A percentile compares a stretch with the other conserved stretches of the same genome.
These are phyloP conservation scores for Mythimna lalbum DNA, from an alignment of 2,888 invertebrate genomes.

Conservation along the genomic window DNA sequence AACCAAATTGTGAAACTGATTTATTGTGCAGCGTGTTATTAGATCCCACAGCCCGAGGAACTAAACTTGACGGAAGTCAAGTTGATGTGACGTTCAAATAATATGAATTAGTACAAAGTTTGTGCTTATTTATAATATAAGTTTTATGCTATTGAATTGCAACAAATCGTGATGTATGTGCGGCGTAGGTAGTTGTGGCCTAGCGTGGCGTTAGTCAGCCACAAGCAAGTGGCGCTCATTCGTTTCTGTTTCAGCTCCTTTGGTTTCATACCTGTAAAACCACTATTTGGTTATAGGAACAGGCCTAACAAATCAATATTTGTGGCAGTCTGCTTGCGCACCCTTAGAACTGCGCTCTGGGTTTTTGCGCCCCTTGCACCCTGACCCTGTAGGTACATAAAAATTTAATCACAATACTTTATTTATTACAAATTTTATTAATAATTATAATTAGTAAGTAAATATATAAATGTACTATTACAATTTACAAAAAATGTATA, in stretches of 20 bases:
- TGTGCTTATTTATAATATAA: too few species aligned
- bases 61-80: too few species aligned
- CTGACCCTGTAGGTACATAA: neutral
- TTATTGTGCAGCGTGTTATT: too few species aligned
- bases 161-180: too few species aligned
- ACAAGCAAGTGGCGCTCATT: neutral
- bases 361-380: neutral
- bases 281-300: neutral
- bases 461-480: neutral
- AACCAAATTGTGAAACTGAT: too few species aligned
- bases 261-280: neutral
- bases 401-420: neutral
- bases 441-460: neutral
- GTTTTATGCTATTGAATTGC: too few species aligned
- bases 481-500: constrained; percentile 17
- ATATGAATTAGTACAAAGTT: too few species aligned
- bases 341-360: neutral
- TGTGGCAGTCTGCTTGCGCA: neutral
- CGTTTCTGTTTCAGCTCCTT: neutral
- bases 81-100: too few species aligned
- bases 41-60: too few species aligned
- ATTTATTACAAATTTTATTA: neutral
- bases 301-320: neutral
- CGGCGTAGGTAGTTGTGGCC: neutral
- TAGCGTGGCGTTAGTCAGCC: neutral